Evolutionary conservation across 2,888 invertebrate species (phyloP).

Genomic region (Chymomyza amoena): DNA sequence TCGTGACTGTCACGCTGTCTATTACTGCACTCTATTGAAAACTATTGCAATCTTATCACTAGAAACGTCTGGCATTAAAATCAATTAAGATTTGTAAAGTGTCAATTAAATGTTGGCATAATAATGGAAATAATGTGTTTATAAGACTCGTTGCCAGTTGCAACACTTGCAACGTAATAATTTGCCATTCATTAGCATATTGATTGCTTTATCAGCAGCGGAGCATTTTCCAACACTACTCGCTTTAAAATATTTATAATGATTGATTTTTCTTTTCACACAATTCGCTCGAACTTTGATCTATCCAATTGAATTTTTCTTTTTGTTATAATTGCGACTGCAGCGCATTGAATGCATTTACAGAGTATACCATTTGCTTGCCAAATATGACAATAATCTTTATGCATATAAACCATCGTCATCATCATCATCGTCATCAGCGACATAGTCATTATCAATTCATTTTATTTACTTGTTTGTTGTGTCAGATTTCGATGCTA

Average conservation of each 20-base stretch:
- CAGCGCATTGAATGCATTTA: not conserved
- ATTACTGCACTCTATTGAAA: conserved; percentile 11
- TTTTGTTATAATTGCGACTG: not conserved
- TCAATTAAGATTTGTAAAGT: conserved; percentile 12
- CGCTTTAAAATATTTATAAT: not conserved
- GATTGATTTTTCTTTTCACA: not conserved
- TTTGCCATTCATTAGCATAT: not conserved
- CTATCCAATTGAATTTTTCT: not conserved
- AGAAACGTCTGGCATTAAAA: not conserved
- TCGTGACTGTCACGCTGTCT: conserved; percentile 36
- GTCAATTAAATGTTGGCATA: conserved; percentile 29
- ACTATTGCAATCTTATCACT: not conserved
- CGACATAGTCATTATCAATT: not conserved
- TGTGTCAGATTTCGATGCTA: not conserved
- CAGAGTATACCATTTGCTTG: not conserved
- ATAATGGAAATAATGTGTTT: not conserved
- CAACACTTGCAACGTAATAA: not conserved
- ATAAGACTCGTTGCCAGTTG: not conserved
- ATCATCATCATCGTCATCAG: not conserved
- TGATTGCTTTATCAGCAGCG: not conserved
- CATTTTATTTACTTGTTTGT: not conserved
- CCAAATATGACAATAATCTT: not conserved
- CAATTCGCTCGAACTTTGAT: not conserved
- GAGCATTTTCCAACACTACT: not conserved
- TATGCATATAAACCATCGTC: not conserved